Evolutionary conservation across 2,113 vertebrate genomes (phyloP), one percentile per base, ranked within the genome.

Genomic region (Cairina moschata): DNA sequence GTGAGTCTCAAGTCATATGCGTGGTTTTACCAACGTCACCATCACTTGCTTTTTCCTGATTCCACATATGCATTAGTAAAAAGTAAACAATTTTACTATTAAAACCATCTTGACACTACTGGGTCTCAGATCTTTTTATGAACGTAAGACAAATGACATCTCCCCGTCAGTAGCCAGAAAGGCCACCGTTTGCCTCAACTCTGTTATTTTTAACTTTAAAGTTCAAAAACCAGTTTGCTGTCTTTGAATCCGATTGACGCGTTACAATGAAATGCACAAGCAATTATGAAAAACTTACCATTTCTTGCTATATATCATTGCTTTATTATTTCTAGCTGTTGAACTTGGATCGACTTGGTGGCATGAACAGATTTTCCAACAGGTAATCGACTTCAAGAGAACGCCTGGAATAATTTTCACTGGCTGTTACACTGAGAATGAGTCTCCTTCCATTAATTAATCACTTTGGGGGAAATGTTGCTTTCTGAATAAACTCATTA

Each of bases 381-480:
- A 96, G 90, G 94, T 95, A 96, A 95, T 60, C 96, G 88, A 93
- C 84, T 96, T 95, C 73, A 90, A 75, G 66, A 90, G 79, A 65
- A 88, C 23, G 73, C 9, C 86, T 94, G 94, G 75, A 96, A 96
- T 96, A 84, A 88, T 92, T 92, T 69, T 95, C 73, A 69, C 82
- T 95, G 96, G 89, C 94, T 95, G 92, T 77, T 86, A 81, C 68
- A 77, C 59, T 60, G 75, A 86, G 84, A 95, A 63, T 71, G 86
- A 93, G 55, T 86, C 78, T 96, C 69, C 42, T 84, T 88, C 83
- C 92, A 72, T 92, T 94, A 95, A 97, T 95, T 93, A 97, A 94
- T 96, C 93, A 94, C 93, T 90, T 62, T 17, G 62, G 46, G n/a
- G 71, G 90, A 66, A 77, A 67, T 54, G 83, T 89, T 90, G 94